phyloP scores from a whole-genome alignment of 2,113 vertebrate genomes.

The Trematomus loennbergii region DNA sequence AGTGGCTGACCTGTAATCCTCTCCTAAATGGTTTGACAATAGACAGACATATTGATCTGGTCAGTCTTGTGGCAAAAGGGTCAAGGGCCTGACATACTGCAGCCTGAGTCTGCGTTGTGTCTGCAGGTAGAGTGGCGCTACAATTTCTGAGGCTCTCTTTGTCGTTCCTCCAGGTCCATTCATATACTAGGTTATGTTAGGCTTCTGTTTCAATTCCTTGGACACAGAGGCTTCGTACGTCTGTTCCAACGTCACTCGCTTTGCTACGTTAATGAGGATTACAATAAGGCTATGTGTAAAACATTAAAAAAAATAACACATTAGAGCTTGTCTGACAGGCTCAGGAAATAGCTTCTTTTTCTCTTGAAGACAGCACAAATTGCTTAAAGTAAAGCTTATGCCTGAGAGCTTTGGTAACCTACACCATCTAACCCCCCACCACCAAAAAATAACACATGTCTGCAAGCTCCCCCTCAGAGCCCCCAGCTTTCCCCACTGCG shows the following conservation, averaged over 20 bases:
- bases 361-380: conserved; percentile 77
- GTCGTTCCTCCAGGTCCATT: conserved; percentile 39
- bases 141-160: conserved; percentile 10
- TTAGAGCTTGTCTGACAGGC: conserved; percentile 65
- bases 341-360: conserved; percentile 74
- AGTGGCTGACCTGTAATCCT: conserved; percentile 76
- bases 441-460: conserved; percentile 62
- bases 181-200: conserved; percentile 3
- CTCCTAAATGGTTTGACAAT: conserved; percentile 82
- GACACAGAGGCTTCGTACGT: conserved; percentile 25
- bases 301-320: conserved; percentile 67
- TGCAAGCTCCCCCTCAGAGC: conserved; percentile 61
- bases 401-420: conserved; percentile 68
- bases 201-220: conserved; percentile 31
- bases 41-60: conserved; percentile 81
- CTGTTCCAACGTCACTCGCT: conserved; percentile 42
- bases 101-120: conserved; percentile 35
- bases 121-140: conserved; percentile 58
- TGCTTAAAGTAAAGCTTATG: conserved; percentile 70
- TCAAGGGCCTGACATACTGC: conserved; percentile 59
- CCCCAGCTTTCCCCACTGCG: conserved; percentile 54
- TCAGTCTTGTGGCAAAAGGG: conserved; percentile 64
- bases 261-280: conserved; percentile 57
- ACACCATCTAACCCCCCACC: conserved; percentile 47
- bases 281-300: conserved; percentile 73